Conservation (phyloP, 2,113 vertebrate genomes). For the Apeltes quadracus region DNA sequence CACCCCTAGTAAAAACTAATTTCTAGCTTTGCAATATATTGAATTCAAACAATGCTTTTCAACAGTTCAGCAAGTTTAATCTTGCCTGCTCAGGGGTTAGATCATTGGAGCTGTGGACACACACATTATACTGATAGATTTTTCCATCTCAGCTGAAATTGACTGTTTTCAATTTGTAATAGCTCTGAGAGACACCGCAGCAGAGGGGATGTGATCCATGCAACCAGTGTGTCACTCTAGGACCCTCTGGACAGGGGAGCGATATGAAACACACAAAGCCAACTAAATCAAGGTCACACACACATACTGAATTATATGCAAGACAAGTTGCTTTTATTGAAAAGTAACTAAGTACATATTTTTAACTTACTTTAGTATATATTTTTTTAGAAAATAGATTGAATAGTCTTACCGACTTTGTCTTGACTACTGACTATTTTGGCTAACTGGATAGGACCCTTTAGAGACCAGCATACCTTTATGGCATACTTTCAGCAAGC, state of each 20-base stretch:
- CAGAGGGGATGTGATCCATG: constrained; percentile 29
- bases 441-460: too few species aligned
- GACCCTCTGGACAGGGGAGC: constrained; percentile 28
- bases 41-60: constrained; percentile 39
- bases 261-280: constrained; percentile 2
- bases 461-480: too few species aligned
- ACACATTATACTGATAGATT: constrained; percentile 66
- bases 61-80: constrained; percentile 15
- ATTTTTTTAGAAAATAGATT: too few species aligned
- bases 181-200: constrained; percentile 43
- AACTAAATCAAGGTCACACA: constrained; percentile 18
- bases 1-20: not conserved
- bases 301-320: not conserved
- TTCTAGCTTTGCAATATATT: constrained; percentile 27
- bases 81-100: constrained; percentile 28
- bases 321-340: not conserved
- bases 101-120: constrained; percentile 52
- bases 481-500: too few species aligned
- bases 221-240: constrained; percentile 14
- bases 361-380: too few species aligned
- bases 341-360: not conserved
- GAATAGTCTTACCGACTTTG: too few species aligned
- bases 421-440: too few species aligned
- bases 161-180: constrained; percentile 67
- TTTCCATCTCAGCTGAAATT: constrained; percentile 70